A percentile compares a stretch with the other conserved stretches of the same genome.
phyloP scores from a whole-genome alignment of 2,888 invertebrate genomes.

The Eledone cirrhosa region DNA sequence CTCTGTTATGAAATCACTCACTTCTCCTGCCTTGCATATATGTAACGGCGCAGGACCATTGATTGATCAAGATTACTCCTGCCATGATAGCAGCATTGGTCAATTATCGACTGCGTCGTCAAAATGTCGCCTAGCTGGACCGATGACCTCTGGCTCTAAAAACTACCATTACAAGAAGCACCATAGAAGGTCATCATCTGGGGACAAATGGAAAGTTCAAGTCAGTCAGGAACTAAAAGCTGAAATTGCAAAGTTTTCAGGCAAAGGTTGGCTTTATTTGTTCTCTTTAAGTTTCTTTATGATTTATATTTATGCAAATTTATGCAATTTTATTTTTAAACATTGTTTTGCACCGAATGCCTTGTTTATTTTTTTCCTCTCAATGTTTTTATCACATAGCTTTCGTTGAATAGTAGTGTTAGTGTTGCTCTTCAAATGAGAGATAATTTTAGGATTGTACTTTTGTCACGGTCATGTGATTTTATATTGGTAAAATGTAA shows the following conservation, averaged over 20 bases:
- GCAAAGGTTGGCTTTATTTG: constrained; percentile 31
- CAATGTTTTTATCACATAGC: no score
- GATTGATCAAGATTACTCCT: background rate
- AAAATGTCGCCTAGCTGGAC: constrained; percentile 15
- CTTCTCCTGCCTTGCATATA: constrained; percentile 24
- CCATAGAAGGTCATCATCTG: constrained; percentile 60
- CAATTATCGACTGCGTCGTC: constrained; percentile 16
- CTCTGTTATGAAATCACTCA: constrained; percentile 26
- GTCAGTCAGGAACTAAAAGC: constrained; percentile 58
- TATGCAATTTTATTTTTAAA: background rate
- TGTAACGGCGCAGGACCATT: constrained; percentile 5
- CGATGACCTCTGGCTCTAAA: constrained; percentile 10
- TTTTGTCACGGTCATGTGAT: no score
- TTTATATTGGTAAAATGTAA: no score
- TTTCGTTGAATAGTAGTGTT: no score
- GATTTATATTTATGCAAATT: background rate
- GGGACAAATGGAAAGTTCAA: constrained; percentile 58
- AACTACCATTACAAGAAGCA: constrained; percentile 39
- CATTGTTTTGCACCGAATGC: background rate
- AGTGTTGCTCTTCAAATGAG: no score
- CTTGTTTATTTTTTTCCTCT: background rate
- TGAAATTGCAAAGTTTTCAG: constrained; percentile 46
- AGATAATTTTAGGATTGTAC: no score
- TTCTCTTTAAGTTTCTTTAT: constrained; percentile 9
- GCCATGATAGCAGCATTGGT: constrained; percentile 11